These are phyloP conservation scores for Sinosuthora webbiana DNA, from an alignment of 2,113 vertebrate genomes.

Conservation along the genomic window DNA sequence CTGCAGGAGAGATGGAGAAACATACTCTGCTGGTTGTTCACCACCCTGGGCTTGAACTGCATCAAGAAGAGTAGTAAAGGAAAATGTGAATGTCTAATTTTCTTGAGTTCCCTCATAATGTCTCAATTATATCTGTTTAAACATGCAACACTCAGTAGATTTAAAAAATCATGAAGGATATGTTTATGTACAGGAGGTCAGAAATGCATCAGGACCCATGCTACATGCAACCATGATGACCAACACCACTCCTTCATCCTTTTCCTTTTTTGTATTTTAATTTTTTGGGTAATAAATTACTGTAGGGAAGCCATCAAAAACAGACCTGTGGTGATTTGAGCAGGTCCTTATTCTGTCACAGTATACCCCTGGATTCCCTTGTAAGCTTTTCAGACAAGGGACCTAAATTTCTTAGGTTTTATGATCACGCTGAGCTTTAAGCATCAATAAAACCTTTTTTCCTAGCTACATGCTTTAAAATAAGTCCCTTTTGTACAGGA, in stretches of 20 bases:
- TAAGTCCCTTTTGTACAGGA: background rate
- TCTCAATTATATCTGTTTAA: background rate
- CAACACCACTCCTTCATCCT: background rate
- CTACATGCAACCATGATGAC: background rate
- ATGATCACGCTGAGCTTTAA: background rate
- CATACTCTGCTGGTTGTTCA: background rate
- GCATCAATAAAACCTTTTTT: background rate
- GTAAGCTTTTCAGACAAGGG: background rate
- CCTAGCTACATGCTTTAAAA: background rate
- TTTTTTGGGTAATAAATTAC: background rate
- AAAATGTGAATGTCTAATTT: background rate
- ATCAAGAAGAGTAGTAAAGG: background rate
- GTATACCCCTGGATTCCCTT: background rate
- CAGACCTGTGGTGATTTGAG: background rate
- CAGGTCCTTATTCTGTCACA: background rate
- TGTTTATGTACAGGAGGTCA: background rate
- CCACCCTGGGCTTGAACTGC: conserved; percentile 38
- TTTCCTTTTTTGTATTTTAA: background rate
- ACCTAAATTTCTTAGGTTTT: background rate
- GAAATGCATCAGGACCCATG: background rate
- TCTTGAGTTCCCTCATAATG: background rate
- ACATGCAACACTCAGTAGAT: background rate
- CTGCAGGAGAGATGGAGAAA: background rate
- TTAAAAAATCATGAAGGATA: background rate
- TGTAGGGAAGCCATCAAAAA: background rate